Evolutionary conservation across 2,113 vertebrate genomes (phyloP), one percentile per base, ranked within the genome.

Genomic region (Aleadryas rufinucha): DNA sequence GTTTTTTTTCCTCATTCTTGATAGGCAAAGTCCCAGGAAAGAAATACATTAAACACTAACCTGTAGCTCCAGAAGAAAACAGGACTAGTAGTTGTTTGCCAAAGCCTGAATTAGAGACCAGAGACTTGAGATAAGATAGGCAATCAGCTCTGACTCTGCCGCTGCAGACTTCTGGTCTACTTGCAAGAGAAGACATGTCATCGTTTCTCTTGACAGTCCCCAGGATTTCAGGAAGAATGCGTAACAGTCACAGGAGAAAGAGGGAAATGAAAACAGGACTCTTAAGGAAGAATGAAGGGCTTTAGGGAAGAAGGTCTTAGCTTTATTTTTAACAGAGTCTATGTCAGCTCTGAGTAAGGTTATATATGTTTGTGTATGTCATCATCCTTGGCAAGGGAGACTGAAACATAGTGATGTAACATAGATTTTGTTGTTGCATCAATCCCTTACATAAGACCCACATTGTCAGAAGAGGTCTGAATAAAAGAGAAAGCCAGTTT

Each of bases 161-260:
- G 97, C 96, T 76, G 95, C 98, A 98, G 98, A 98, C 98, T 98
- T 95, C 96, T 95, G 98, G 98, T 98, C 98, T 98, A 97, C 98
- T 98, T 96, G 96, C 96, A 97, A 97, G 94, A 97, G 77, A 97
- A 97, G 97, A 71, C 97, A 97, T 97, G 97, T 98, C 97, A 98
- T 98, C 95, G 7, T 97, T 95, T 97, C 97, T 97, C 97, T 97
- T 98, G 98, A 98, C 98, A 98, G 97, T 98, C 94, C 94, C 96
- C 97, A 98, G 98, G 93, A 94, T 98, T 97, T 96, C 98, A 97
- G 85, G 33, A 79, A 96, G 84, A 92, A 93, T 94, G 93, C 80
- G 87, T 60, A 91, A 69, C 86, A 97, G 93, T 52, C 14, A 3
- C 66, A 65, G 64, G 27, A 87, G 90, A 90, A 92, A 87, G 68